phyloP scores from a whole-genome alignment of 1,140 invertebrate genomes.

The Philopotamus ludificatus region DNA sequence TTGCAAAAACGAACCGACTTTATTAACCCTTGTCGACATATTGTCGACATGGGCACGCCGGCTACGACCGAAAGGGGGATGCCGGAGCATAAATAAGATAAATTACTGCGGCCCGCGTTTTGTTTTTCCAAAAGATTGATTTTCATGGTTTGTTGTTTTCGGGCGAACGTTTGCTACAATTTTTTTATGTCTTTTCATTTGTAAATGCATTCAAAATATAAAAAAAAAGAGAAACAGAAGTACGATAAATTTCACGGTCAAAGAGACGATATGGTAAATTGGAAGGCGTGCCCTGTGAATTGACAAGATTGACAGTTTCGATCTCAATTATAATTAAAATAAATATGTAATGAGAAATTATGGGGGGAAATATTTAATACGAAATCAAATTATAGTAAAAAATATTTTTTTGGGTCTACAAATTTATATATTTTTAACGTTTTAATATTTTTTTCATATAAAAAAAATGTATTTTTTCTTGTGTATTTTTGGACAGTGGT shows the following conservation, averaged over 20 bases:
- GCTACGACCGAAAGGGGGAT: not conserved
- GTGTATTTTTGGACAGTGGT: not conserved
- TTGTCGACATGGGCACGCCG: slow-evolving; percentile 15
- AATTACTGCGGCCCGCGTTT: slow-evolving; percentile 25
- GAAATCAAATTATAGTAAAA: too few relatives aligned
- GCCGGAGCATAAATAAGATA: slow-evolving; percentile 26
- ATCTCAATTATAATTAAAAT: too few relatives aligned
- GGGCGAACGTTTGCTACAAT: slow-evolving; percentile 9
- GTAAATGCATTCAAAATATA: slow-evolving; percentile 36
- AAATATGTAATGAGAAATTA: too few relatives aligned
- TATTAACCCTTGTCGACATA: slow-evolving; percentile 25
- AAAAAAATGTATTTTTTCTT: too few relatives aligned
- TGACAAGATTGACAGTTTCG: too few relatives aligned
- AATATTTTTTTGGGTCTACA: too few relatives aligned
- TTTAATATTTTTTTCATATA: too few relatives aligned
- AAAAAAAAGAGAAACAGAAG: not conserved
- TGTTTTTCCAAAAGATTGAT: slow-evolving; percentile 41
- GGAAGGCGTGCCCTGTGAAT: too few relatives aligned
- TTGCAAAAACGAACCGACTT: slow-evolving; percentile 4
- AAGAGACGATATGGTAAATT: too few relatives aligned
- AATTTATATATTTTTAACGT: too few relatives aligned
- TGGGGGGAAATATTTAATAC: too few relatives aligned
- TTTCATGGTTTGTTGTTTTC: slow-evolving; percentile 41
- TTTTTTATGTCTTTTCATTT: slow-evolving; percentile 41
- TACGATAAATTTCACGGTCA: not conserved